Evolutionary conservation across 2,797 vertebrate genomes (phyloP).

Genomic region (Peromyscus nudipes): DNA sequence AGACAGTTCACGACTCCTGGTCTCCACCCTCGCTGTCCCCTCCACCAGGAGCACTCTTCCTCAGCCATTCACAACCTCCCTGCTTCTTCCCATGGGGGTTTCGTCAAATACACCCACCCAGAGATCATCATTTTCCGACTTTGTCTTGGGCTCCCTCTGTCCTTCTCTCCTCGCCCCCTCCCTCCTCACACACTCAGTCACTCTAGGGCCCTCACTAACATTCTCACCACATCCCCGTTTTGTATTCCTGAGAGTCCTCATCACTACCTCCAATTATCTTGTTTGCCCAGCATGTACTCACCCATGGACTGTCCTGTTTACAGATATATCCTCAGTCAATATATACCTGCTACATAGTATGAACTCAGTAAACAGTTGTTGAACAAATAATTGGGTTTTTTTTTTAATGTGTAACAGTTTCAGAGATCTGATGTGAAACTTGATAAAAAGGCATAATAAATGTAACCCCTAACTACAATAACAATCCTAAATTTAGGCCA

Average conservation of each 20-base stretch:
- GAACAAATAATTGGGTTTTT: constrained; percentile 44
- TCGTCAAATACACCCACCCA: not conserved
- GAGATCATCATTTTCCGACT: not conserved
- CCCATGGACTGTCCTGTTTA: constrained; percentile 42
- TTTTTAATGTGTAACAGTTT: constrained; percentile 13
- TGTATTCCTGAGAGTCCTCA: constrained; percentile 8
- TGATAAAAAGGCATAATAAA: constrained; percentile 48
- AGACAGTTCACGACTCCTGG: not conserved
- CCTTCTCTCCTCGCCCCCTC: too few species aligned
- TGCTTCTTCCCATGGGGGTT: not conserved
- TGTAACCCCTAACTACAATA: not conserved
- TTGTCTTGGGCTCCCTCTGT: not conserved
- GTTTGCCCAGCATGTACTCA: constrained; percentile 44
- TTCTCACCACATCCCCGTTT: not conserved
- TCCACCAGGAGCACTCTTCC: not conserved
- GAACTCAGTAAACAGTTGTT: constrained; percentile 70
- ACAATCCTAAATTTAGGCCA: constrained; percentile 53
- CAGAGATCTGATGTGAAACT: constrained; percentile 50
- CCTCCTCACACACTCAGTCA: not conserved
- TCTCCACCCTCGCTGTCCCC: not conserved
- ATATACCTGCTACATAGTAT: constrained; percentile 47
- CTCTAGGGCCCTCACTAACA: not conserved
- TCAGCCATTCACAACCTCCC: not conserved
- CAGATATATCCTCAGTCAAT: constrained; percentile 48
- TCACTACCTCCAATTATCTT: constrained; percentile 15